phyloP scores from a whole-genome alignment of 2,888 invertebrate genomes.

The Minunthozetes semirufus region DNA sequence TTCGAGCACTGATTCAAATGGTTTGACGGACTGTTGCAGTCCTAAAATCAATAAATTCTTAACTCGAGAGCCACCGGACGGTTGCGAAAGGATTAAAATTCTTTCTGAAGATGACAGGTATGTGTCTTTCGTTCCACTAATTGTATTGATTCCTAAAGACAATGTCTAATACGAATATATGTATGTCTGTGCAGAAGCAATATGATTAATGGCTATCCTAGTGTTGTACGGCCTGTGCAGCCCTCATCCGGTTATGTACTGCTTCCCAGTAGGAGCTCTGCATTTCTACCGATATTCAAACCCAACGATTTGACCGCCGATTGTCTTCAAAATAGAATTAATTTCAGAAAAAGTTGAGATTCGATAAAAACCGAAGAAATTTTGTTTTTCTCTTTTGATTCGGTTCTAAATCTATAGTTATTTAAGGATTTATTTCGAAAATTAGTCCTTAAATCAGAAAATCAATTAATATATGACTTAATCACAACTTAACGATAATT shows the following conservation, averaged over 20 bases:
- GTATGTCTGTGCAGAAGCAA: not conserved
- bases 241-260: conserved; percentile 58
- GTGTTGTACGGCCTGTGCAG: conserved; percentile 24
- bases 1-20: conserved; percentile 32
- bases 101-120: conserved; percentile 56
- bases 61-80: conserved; percentile 79
- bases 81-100: conserved; percentile 72
- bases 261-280: conserved; percentile 70
- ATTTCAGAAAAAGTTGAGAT: conserved; percentile 1
- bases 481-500: not conserved
- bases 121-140: too few relatives aligned
- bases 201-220: not conserved
- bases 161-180: not conserved
- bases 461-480: not conserved
- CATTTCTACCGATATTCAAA: conserved; percentile 60
- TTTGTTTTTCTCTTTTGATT: not conserved
- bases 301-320: conserved; percentile 16
- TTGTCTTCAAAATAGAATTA: conserved; percentile 1
- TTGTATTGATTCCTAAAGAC: not conserved
- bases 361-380: not conserved
- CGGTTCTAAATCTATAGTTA: not conserved
- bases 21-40: conserved; percentile 55
- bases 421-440: not conserved
- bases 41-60: conserved; percentile 77
- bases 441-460: not conserved